These are phyloP conservation scores for Gasterosteus aculeatus DNA, from an alignment of 2,113 vertebrate species.

Conservation along the genomic window DNA sequence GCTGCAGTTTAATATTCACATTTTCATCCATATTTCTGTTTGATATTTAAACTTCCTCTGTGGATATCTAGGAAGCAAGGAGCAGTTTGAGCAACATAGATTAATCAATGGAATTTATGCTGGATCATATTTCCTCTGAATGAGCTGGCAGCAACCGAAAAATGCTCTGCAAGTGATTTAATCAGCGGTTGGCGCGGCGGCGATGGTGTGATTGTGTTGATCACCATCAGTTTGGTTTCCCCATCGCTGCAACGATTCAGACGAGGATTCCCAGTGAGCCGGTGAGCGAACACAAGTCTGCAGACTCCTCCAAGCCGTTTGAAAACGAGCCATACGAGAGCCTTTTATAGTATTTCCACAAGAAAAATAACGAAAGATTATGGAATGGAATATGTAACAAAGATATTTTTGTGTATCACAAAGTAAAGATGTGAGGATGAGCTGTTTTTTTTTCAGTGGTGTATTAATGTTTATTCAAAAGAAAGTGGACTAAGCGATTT, in stretches of 20 bases:
- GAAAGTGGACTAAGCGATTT: neutral
- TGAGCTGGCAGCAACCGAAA: slow-evolving; percentile 39
- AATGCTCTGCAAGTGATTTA: slow-evolving; percentile 60
- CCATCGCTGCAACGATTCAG: slow-evolving; percentile 26
- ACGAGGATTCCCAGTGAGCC: slow-evolving; percentile 19
- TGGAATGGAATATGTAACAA: too few species aligned
- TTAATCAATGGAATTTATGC: slow-evolving; percentile 65
- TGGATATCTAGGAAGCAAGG: slow-evolving; percentile 59
- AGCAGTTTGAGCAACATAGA: slow-evolving; percentile 59
- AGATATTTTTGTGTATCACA: too few species aligned
- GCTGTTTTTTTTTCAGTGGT: too few species aligned
- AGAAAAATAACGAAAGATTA: too few species aligned
- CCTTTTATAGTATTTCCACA: too few species aligned
- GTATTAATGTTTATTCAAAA: neutral
- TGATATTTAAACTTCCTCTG: slow-evolving; percentile 67
- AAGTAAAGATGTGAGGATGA: too few species aligned
- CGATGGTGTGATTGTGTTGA: slow-evolving; percentile 49
- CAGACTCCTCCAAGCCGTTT: neutral
- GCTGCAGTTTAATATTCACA: slow-evolving; percentile 58
- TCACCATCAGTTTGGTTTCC: slow-evolving; percentile 48
- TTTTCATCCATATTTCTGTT: slow-evolving; percentile 69
- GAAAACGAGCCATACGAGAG: neutral
- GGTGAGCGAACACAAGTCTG: slow-evolving; percentile 16
- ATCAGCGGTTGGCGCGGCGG: slow-evolving; percentile 43
- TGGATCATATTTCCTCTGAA: slow-evolving; percentile 51